Percentiles rank a stretch among this genome's conserved stretches.
Conservation (phyloP, 30 jellyfish, hydroid and myxozoan genomes). For the Catostylus mosaicus region DNA sequence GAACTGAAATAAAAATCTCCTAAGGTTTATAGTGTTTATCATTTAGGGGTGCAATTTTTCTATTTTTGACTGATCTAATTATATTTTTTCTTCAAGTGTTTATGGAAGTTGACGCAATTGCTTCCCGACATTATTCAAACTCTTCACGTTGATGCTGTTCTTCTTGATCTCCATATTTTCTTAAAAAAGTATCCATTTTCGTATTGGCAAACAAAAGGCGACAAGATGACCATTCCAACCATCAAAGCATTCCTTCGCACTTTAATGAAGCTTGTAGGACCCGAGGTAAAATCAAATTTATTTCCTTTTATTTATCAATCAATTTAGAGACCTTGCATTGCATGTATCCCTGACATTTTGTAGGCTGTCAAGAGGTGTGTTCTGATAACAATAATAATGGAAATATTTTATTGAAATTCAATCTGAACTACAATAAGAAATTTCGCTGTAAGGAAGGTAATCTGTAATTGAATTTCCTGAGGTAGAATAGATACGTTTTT, state of each 20-base stretch:
- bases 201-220: constrained; percentile 76
- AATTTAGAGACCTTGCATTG: too few species aligned
- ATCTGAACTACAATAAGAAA: too few species aligned
- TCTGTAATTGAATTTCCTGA: too few species aligned
- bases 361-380: too few species aligned
- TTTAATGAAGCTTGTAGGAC: constrained; percentile 73
- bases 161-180: constrained; percentile 75
- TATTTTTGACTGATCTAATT: not conserved
- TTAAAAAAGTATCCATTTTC: constrained; percentile 76
- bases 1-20: too few species aligned
- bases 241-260: constrained; percentile 72
- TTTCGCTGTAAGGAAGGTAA: too few species aligned
- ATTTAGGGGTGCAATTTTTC: too few species aligned
- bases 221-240: constrained; percentile 79
- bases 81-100: constrained; percentile 54
- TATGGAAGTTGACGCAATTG: constrained; percentile 89
- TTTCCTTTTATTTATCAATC: too few species aligned
- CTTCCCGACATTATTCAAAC: constrained; percentile 77
- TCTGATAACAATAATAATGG: too few species aligned
- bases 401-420: too few species aligned
- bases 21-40: too few species aligned
- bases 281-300: constrained; percentile 79
- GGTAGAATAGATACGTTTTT: too few species aligned
- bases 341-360: constrained; percentile 30
- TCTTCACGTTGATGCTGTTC: constrained; percentile 64